Conservation (phyloP, 2,113 vertebrate species). For the Eira barbara region DNA sequence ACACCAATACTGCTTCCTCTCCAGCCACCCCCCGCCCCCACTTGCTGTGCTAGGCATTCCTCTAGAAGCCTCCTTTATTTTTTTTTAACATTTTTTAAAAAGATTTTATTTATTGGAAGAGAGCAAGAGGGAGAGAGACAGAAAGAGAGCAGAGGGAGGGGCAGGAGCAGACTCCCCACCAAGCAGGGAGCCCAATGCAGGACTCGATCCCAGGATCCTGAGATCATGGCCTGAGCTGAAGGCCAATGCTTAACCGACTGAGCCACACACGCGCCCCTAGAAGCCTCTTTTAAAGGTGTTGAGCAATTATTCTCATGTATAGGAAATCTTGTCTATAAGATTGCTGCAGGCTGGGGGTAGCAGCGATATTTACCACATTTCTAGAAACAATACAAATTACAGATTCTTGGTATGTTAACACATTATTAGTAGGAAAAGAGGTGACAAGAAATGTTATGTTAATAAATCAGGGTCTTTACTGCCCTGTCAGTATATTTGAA, state of each 20-base stretch:
- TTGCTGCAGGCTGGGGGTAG: not conserved
- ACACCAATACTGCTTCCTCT: not conserved
- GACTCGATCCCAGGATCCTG: not conserved
- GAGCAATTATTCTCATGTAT: not conserved
- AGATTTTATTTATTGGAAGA: not conserved
- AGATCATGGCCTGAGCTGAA: not conserved
- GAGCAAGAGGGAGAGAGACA: not conserved
- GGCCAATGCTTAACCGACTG: not conserved
- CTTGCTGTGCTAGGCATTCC: not conserved
- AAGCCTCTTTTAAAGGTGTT: not conserved
- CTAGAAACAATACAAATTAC: not conserved
- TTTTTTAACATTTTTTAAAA: not conserved
- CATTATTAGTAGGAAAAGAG: not conserved
- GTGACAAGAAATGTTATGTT: not conserved
- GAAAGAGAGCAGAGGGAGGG: not conserved
- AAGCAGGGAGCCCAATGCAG: not conserved
- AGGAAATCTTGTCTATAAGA: not conserved
- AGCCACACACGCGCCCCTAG: not conserved
- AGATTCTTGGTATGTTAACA: not conserved
- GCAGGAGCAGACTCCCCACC: not conserved
- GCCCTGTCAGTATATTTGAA: not conserved
- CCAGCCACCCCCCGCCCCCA: not conserved
- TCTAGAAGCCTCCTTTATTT: not conserved
- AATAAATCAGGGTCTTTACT: not conserved
- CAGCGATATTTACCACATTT: not conserved